Percentiles rank a stretch among this genome's conserved stretches.
These are phyloP conservation scores for Aleiodes sp. DNA, from an alignment of 1,140 invertebrate genomes.

Conservation along the genomic window DNA sequence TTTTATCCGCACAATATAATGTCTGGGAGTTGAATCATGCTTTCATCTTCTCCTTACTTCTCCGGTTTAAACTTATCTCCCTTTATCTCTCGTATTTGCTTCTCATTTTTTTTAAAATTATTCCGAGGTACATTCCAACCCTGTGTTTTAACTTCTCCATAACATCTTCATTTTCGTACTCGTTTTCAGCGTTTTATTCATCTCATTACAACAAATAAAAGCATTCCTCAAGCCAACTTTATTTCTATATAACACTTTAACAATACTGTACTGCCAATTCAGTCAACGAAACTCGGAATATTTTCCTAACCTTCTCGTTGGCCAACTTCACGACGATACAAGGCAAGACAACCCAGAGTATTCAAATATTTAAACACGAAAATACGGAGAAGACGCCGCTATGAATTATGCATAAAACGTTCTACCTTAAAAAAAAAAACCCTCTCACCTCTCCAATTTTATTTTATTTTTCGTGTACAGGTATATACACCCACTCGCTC, in stretches of 20 bases:
- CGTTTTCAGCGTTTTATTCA: background rate
- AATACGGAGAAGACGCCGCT: conserved; percentile 54
- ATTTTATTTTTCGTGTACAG: conserved; percentile 23
- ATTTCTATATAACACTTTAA: background rate
- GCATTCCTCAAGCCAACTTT: background rate
- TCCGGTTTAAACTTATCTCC: background rate
- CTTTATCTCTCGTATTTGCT: background rate
- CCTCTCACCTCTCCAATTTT: conserved; percentile 12
- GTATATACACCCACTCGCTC: no score
- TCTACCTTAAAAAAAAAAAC: conserved; percentile 9
- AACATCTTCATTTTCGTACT: no score
- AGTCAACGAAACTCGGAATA: conserved; percentile 40
- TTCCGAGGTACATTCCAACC: background rate
- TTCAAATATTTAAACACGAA: conserved; percentile 66
- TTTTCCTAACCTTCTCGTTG: conserved; percentile 50
- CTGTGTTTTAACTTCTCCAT: no score
- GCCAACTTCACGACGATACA: conserved; percentile 32
- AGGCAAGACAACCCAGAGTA: conserved; percentile 52
- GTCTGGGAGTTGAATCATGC: conserved; percentile 9
- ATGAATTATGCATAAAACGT: conserved; percentile 62
- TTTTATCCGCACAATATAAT: conserved; percentile 10
- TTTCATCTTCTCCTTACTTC: conserved; percentile 1
- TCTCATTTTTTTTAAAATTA: background rate
- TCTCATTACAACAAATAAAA: background rate
- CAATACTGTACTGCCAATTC: background rate